Conservation (phyloP, 2,113 vertebrate genomes). For the Trematocara macrostoma region DNA sequence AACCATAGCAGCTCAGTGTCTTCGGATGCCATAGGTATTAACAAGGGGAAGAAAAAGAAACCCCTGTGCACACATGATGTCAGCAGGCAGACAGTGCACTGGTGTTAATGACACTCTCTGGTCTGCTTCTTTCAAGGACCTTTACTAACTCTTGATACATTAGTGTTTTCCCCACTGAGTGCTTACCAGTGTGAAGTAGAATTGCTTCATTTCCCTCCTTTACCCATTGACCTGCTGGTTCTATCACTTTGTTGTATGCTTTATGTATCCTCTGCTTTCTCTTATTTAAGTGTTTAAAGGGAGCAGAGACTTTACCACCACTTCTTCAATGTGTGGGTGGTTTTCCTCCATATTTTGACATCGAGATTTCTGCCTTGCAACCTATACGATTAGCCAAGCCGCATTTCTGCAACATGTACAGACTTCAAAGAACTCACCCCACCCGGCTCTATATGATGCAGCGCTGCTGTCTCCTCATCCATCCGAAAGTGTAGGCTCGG, state of each 20-base stretch:
- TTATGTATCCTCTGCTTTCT: background rate
- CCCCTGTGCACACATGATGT: background rate
- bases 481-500: background rate
- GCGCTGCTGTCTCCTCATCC: background rate
- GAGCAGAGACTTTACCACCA: background rate
- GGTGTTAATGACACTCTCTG: background rate
- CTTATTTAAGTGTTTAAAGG: constrained; percentile 2
- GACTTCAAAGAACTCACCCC: background rate
- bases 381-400: background rate
- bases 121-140: background rate
- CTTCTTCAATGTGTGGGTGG: background rate
- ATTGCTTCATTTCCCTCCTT: background rate
- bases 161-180: background rate
- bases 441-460: background rate
- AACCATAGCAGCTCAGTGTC: constrained; percentile 6
- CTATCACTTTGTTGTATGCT: background rate
- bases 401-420: background rate
- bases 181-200: background rate
- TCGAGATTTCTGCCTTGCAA: background rate
- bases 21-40: background rate
- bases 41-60: background rate
- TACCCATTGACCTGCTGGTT: background rate
- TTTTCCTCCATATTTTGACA: background rate
- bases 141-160: constrained; percentile 2
- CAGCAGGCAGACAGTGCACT: background rate